Conservation (phyloP, 2,113 vertebrate species). For the Progne subis region DNA sequence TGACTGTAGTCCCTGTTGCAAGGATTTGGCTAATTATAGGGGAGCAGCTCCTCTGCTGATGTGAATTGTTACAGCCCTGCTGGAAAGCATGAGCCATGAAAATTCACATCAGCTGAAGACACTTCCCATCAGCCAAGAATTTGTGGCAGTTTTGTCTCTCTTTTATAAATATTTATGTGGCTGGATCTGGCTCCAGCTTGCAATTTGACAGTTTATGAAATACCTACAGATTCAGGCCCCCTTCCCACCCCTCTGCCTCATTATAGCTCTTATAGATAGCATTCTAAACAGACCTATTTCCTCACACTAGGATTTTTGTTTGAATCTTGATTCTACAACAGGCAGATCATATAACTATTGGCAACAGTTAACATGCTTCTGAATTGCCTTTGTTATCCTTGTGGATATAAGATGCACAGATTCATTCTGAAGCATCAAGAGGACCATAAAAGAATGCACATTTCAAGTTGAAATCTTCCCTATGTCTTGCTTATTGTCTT, state of each 20-base stretch:
- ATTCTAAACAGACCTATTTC: neutral
- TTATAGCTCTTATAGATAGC: neutral
- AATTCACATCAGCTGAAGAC: slow-evolving; percentile 14
- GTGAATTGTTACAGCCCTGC: slow-evolving; percentile 11
- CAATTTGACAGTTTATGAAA: neutral
- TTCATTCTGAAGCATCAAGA: neutral
- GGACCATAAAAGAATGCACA: neutral
- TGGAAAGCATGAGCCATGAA: slow-evolving; percentile 21
- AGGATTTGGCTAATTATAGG: slow-evolving; percentile 26
- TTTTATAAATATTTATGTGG: slow-evolving; percentile 49
- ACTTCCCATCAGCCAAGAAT: neutral
- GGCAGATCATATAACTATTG: neutral
- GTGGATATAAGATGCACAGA: neutral
- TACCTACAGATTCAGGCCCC: neutral
- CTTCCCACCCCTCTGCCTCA: neutral
- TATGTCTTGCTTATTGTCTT: neutral
- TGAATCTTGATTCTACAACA: neutral
- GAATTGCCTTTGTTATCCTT: neutral
- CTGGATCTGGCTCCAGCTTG: neutral
- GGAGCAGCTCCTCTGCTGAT: neutral
- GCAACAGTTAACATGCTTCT: neutral
- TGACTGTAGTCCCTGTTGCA: neutral
- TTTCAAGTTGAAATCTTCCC: neutral
- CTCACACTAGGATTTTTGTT: neutral
- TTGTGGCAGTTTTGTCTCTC: neutral